phyloP scores from a whole-genome alignment of 2,888 invertebrate genomes.

The Drosophila kuntzei region DNA sequence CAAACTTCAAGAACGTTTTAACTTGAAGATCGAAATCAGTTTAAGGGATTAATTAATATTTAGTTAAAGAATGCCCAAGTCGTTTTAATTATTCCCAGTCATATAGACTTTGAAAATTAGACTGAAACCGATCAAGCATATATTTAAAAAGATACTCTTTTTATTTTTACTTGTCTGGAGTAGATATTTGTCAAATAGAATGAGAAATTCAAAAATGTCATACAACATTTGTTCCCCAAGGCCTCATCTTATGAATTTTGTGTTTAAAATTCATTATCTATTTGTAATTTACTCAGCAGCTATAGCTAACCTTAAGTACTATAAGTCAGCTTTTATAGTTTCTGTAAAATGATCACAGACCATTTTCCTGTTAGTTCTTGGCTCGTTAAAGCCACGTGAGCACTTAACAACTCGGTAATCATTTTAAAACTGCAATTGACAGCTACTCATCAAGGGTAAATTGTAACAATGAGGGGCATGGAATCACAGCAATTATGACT shows the following conservation, averaged over 20 bases:
- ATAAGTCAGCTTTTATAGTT: background rate
- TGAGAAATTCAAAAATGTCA: too few relatives aligned
- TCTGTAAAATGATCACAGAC: background rate
- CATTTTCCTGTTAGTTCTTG: slow-evolving; percentile 4
- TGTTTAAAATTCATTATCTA: too few relatives aligned
- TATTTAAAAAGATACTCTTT: too few relatives aligned
- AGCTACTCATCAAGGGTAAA: slow-evolving; percentile 56
- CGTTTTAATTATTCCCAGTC: background rate
- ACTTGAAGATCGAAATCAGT: background rate
- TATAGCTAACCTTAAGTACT: background rate
- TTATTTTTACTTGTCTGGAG: too few relatives aligned
- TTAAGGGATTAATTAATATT: background rate
- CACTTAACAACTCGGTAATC: slow-evolving; percentile 54
- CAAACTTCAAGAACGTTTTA: background rate
- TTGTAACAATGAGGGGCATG: slow-evolving; percentile 55
- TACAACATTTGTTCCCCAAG: too few relatives aligned
- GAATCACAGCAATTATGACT: slow-evolving; percentile 70
- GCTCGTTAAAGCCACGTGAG: background rate
- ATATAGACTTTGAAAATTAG: too few relatives aligned
- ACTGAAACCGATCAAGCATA: too few relatives aligned
- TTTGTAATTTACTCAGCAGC: background rate
- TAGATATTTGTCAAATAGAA: too few relatives aligned
- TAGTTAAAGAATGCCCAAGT: background rate
- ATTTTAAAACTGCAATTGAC: slow-evolving; percentile 52
- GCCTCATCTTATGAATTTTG: too few relatives aligned